A percentile compares a stretch with the other conserved stretches of the same genome.
Conservation (phyloP, 1,140 invertebrate species). For the Pemphigus obesinymphae region DNA sequence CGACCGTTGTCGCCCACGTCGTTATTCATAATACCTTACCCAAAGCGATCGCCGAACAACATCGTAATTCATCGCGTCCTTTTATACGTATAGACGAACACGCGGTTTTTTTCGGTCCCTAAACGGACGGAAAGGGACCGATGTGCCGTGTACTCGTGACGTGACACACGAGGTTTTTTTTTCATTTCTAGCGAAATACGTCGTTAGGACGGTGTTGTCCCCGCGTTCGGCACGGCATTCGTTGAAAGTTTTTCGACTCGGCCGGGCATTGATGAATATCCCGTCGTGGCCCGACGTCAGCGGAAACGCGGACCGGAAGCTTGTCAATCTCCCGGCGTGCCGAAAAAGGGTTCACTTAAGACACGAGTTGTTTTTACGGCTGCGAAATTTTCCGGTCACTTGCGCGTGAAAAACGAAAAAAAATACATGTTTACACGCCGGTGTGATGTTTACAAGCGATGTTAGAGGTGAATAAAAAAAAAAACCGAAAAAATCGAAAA, state of each 20-base stretch:
- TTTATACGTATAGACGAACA: not conserved
- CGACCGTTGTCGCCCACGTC: not conserved
- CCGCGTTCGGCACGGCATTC: not conserved
- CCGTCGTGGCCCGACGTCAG: too few species aligned
- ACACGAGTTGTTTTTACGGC: not conserved
- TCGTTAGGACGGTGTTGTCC: not conserved
- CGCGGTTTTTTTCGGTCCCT: not conserved
- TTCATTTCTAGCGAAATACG: not conserved
- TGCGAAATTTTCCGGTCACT: not conserved
- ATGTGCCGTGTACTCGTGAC: not conserved
- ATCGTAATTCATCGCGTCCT: conserved; percentile 9
- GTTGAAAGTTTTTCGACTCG: not conserved
- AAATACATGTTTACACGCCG: not conserved
- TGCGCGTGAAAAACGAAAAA: not conserved
- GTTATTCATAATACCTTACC: conserved; percentile 5
- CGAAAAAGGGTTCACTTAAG: not conserved
- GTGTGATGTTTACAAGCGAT: not conserved
- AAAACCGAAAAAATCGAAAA: too few species aligned
- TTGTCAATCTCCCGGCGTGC: not conserved
- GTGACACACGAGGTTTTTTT: not conserved
- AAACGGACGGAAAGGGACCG: not conserved
- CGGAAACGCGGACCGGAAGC: not conserved
- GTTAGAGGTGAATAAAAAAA: not conserved
- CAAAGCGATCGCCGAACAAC: not conserved
- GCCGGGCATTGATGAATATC: not conserved